phyloP scores from a whole-genome alignment of 2,888 invertebrate species.

The Amphipoea oculea region DNA sequence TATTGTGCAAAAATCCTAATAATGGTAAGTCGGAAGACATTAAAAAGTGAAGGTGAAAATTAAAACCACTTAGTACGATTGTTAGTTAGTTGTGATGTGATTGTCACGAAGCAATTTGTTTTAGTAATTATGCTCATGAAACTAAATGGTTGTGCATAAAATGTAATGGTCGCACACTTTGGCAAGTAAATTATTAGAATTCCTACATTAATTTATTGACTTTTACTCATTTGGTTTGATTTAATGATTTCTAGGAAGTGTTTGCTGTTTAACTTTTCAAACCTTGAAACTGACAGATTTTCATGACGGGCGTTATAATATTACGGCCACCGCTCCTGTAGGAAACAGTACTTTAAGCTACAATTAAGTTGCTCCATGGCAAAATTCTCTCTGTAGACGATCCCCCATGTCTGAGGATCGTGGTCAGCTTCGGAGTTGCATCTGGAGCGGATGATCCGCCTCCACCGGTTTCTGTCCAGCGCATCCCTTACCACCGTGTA shows the following conservation, averaged over 20 bases:
- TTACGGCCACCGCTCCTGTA: too few relatives aligned
- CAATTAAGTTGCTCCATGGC: neutral
- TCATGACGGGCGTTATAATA: neutral
- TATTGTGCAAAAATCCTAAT: conserved; percentile 23
- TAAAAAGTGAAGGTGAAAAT: conserved; percentile 57
- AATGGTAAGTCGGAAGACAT: conserved; percentile 45
- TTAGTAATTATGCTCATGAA: conserved; percentile 3
- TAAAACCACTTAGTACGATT: conserved; percentile 37
- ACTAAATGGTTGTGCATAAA: conserved; percentile 12
- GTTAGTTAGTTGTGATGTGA: conserved; percentile 1
- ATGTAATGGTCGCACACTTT: neutral
- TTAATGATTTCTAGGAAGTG: too few relatives aligned
- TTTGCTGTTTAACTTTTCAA: neutral
- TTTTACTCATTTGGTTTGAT: neutral
- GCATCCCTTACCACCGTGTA: too few relatives aligned
- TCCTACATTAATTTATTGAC: too few relatives aligned
- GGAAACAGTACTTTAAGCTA: neutral
- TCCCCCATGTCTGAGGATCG: too few relatives aligned
- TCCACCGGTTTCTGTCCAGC: too few relatives aligned
- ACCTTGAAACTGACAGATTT: neutral
- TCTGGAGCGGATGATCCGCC: too few relatives aligned
- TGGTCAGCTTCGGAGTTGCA: too few relatives aligned
- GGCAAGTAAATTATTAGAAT: neutral
- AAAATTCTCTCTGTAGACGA: neutral
- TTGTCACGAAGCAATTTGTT: conserved; percentile 28